phyloP scores from a whole-genome alignment of 2,113 vertebrate species.

The Cisticola juncidis region DNA sequence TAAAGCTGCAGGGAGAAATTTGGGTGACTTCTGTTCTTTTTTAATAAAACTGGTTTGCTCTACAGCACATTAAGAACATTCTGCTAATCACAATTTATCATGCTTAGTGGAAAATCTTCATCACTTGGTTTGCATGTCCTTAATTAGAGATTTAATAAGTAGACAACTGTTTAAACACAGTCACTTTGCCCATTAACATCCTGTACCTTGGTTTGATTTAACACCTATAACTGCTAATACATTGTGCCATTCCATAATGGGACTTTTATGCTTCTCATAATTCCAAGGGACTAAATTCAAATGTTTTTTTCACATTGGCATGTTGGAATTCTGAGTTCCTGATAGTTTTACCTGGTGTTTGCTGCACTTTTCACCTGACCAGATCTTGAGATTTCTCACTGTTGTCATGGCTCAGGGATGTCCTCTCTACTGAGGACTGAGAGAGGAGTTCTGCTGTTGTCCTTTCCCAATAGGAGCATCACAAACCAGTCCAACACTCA shows the following conservation, averaged over 20 bases:
- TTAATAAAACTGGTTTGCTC: neutral
- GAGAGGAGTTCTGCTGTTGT: neutral
- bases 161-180: constrained; percentile 43
- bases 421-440: neutral
- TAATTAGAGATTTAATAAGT: constrained; percentile 49
- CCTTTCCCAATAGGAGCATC: neutral
- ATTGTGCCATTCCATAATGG: neutral
- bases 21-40: neutral
- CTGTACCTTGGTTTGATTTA: constrained; percentile 21
- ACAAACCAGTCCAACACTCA: neutral
- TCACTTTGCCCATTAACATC: constrained; percentile 5
- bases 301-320: rapidly evolving
- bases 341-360: neutral
- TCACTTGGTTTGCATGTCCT: constrained; percentile 21
- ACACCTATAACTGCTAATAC: neutral
- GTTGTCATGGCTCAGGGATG: rapidly evolving
- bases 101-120: neutral
- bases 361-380: rapidly evolving
- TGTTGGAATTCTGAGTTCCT: neutral
- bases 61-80: neutral
- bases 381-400: rapidly evolving
- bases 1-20: constrained; percentile 37
- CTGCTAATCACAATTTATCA: constrained; percentile 8
- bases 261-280: neutral
- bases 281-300: neutral